Base-by-base conservation (phyloP, 2,888 invertebrate genomes). In the Lagria hirta region DNA sequence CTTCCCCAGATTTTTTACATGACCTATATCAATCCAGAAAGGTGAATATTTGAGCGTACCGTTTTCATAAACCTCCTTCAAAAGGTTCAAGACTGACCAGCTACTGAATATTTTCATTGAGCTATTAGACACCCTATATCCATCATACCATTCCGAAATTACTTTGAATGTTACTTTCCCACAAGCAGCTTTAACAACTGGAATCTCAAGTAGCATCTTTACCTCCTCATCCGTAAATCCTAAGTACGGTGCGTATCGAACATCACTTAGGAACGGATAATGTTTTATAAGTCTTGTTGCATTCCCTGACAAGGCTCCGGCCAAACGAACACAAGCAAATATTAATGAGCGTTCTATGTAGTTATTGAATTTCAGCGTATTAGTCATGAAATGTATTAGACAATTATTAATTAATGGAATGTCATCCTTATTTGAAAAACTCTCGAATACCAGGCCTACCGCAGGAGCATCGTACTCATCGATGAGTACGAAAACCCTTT, bases 151-250 rank as follows among this genome's bases (percentile, higher is more conserved):
- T 43, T 36, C 30, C 36, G 2, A 10, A 47, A 47, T 41, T 35
- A 28, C 22, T 47, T 34, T 23, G 34, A 28, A 24, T 29, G 36
- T 40, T 35, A 34, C 16, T 47, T 47, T 22, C 37, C 28, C 41
- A 41, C 45, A 46, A 46, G 29, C 27, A 42, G 34, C 30, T 46
- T 42, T 47, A 42, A 42, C 36, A 36, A 36, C 22, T 47, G 36
- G 35, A 43, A n/a, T 8, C 41, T 35, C 18, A 42, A 47, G 46
- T 43, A 47, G 46, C 42, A 42, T 30, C 36, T 24, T n/a, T 47
- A 47, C 36, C 28, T 42, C 46, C 42, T n/a, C 32, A 36, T 36
- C 29, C 27, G 47, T 47, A 47, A 47, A 47, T 47, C 47, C 37
- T 43, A 47, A 47, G 42, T 36, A 37, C 26, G 32, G 36, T 42